A percentile compares a stretch with the other conserved stretches of the same genome.
Conservation (phyloP, 2,113 vertebrate genomes). For the Cebus imitator region DNA sequence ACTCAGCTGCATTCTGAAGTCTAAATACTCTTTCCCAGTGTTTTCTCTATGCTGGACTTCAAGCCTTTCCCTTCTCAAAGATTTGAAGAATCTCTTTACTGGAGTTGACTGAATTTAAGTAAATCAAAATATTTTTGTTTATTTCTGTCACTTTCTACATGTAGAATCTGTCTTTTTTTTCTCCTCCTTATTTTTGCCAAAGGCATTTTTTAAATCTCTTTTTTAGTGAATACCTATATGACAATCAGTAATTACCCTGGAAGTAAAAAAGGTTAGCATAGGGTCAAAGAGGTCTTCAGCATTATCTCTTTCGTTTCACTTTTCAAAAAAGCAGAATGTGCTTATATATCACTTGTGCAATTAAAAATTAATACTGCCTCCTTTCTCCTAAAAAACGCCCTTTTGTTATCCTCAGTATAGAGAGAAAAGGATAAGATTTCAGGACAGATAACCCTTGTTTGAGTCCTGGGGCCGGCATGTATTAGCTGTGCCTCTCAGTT, state of each 20-base stretch:
- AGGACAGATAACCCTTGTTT: no score
- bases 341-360: neutral
- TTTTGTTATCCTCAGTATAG: neutral
- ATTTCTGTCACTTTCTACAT: neutral
- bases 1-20: neutral
- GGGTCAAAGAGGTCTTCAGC: neutral
- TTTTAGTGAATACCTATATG: neutral
- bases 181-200: neutral
- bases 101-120: neutral
- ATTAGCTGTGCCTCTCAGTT: neutral
- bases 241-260: neutral
- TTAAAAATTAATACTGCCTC: neutral
- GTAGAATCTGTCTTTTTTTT: neutral
- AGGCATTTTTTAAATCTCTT: neutral
- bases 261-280: neutral
- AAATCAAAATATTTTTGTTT: neutral
- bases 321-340: neutral
- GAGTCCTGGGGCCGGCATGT: neutral
- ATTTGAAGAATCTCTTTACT: neutral
- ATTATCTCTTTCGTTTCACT: neutral
- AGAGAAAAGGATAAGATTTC: neutral
- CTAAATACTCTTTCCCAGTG: neutral
- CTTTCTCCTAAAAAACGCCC: neutral
- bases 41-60: neutral
- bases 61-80: neutral